These are phyloP conservation scores for Apamea epomidion DNA, from an alignment of 2,888 invertebrate species.

Conservation along the genomic window DNA sequence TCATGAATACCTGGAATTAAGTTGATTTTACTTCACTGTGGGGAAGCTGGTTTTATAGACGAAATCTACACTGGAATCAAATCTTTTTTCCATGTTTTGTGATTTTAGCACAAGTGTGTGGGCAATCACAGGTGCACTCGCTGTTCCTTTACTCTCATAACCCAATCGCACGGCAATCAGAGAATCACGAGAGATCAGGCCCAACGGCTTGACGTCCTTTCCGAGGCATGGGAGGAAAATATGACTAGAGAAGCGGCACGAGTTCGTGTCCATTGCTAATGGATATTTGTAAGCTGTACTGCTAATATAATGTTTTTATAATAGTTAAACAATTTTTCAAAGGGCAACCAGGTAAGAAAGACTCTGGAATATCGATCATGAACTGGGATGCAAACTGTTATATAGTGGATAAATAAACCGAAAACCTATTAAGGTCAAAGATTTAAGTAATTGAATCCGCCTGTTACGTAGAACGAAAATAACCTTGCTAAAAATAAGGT, in stretches of 20 bases:
- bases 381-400: neutral
- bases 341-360: neutral
- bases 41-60: neutral
- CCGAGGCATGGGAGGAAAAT: too few species aligned
- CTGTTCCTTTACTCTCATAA: too few species aligned
- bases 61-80: neutral
- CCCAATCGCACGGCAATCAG: too few species aligned
- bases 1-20: constrained; percentile 94
- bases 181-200: too few species aligned
- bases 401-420: neutral
- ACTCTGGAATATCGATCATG: neutral
- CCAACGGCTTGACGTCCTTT: too few species aligned
- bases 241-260: too few species aligned
- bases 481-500: neutral
- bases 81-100: neutral
- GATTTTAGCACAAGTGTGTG: neutral
- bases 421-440: neutral
- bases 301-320: neutral
- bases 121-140: too few species aligned
- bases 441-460: neutral
- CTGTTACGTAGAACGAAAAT: neutral
- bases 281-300: neutral
- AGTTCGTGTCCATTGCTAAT: neutral
- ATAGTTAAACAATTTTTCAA: neutral
- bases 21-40: neutral